These are phyloP conservation scores for Psettodes erumei DNA, from an alignment of 2,113 vertebrate species.

Conservation along the genomic window DNA sequence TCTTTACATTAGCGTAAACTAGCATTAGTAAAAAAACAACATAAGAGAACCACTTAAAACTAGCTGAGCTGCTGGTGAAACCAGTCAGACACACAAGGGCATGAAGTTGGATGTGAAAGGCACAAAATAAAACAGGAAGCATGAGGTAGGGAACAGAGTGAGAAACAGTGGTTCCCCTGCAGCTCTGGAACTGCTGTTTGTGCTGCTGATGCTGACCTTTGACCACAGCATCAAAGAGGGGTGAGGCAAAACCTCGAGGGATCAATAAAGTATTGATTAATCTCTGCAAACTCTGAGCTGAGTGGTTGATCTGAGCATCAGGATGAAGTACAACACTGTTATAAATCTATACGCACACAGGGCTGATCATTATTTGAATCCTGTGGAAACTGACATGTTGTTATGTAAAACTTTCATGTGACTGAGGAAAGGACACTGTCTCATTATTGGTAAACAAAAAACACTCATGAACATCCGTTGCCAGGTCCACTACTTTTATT, in stretches of 20 bases:
- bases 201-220: constrained; percentile 24
- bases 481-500: no score
- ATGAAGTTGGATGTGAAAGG: no score
- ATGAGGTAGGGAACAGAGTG: background rate
- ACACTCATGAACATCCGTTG: no score
- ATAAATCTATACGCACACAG: constrained; percentile 15
- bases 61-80: no score
- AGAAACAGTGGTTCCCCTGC: background rate
- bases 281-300: constrained; percentile 1
- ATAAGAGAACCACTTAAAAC: no score
- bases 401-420: constrained; percentile 19
- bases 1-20: no score
- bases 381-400: constrained; percentile 2
- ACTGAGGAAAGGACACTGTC: background rate
- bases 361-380: constrained; percentile 19
- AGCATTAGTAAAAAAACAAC: no score
- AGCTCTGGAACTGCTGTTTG: background rate
- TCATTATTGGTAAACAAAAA: background rate
- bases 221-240: background rate
- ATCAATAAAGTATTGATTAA: constrained; percentile 31
- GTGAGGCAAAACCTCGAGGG: background rate
- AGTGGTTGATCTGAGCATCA: background rate
- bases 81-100: no score
- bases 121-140: background rate
- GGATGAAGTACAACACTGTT: constrained; percentile 5